Percentiles rank a stretch among this genome's conserved stretches.
phyloP scores from a whole-genome alignment of 2,888 invertebrate genomes.

The Gibbula magus region DNA sequence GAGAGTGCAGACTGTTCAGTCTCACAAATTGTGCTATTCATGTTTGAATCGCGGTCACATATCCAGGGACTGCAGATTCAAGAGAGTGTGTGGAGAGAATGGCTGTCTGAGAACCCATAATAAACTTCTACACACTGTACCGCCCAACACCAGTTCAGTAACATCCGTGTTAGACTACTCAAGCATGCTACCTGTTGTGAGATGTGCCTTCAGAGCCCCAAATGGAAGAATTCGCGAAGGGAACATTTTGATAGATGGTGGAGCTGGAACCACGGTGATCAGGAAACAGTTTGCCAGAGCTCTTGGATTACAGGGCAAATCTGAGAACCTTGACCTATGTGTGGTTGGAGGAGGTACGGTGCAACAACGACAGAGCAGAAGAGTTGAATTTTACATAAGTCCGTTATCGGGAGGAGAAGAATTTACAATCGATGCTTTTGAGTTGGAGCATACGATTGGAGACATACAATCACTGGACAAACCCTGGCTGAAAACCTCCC shows the following conservation, averaged over 20 bases:
- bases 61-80: background rate
- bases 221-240: constrained; percentile 26
- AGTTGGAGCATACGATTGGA: constrained; percentile 23
- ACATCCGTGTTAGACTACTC: background rate
- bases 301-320: too few relatives aligned
- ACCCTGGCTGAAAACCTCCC: background rate
- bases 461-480: constrained; percentile 1
- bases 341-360: background rate
- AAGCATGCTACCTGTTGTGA: constrained; percentile 25
- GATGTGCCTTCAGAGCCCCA: constrained; percentile 21
- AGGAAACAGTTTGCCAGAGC: background rate
- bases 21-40: background rate
- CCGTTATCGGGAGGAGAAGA: constrained; percentile 12
- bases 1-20: too few relatives aligned
- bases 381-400: constrained; percentile 26
- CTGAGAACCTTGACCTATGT: constrained; percentile 2
- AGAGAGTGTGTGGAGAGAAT: background rate
- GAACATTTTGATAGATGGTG: constrained; percentile 27
- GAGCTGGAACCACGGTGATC: constrained; percentile 27
- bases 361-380: background rate
- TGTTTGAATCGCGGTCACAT: background rate
- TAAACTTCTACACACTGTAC: constrained; percentile 22
- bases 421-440: constrained; percentile 27
- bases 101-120: constrained; percentile 17
- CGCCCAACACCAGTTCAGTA: constrained; percentile 8